phyloP scores from a whole-genome alignment of 2,113 vertebrate genomes.

The Equus quagga region DNA sequence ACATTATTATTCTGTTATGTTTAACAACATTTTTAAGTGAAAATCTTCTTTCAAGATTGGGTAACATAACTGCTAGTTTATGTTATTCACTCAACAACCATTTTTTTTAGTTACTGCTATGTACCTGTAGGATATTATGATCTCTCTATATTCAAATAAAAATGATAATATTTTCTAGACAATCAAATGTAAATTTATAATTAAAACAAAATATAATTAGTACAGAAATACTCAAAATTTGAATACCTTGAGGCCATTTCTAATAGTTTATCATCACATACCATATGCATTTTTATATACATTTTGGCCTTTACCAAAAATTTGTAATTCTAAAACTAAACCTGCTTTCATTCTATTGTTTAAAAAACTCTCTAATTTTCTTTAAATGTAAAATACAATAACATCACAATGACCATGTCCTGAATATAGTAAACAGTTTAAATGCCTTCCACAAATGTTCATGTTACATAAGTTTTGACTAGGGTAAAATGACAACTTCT shows the following conservation, averaged over 20 bases:
- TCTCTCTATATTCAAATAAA: background rate
- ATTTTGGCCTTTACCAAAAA: background rate
- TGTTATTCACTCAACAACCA: background rate
- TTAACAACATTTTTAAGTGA: background rate
- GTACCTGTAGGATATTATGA: background rate
- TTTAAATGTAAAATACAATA: background rate
- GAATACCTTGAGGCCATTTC: background rate
- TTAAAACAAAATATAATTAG: background rate
- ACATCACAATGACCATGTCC: background rate
- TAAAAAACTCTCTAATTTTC: background rate
- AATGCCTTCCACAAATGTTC: slow-evolving; percentile 37
- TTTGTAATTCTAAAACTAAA: background rate
- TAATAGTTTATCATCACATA: background rate
- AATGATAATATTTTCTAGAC: background rate
- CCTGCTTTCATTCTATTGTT: background rate
- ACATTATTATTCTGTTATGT: background rate
- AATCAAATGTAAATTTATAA: background rate
- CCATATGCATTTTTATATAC: background rate
- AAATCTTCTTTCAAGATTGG: background rate
- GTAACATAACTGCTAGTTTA: background rate
- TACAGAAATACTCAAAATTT: background rate
- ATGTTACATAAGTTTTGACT: background rate
- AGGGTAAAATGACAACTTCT: background rate
- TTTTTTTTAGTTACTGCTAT: background rate
- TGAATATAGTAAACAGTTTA: slow-evolving; percentile 8